A percentile compares a stretch with the other conserved stretches of the same genome.
phyloP scores from a whole-genome alignment of 2,888 invertebrate species.

The Acanthacorydalis orientalis region DNA sequence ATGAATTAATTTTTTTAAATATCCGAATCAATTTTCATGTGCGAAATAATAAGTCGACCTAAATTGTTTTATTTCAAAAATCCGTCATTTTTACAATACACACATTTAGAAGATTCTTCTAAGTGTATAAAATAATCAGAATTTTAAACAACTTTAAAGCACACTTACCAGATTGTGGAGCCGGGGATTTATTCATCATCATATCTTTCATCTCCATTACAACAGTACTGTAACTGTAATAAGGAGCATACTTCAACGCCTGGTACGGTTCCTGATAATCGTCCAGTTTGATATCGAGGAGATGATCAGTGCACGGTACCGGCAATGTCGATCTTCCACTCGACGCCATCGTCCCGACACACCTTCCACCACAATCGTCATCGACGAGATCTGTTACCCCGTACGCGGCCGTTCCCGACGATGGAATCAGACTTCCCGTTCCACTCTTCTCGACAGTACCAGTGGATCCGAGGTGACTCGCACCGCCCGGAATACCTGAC shows the following conservation, averaged over 20 bases:
- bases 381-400: constrained; percentile 42
- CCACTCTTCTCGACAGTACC: constrained; percentile 25
- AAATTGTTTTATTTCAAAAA: too few relatives aligned
- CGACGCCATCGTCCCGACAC: constrained; percentile 28
- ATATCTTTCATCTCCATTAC: constrained; percentile 61
- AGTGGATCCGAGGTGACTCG: constrained; percentile 25
- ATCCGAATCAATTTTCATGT: too few relatives aligned
- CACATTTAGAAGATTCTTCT: background rate
- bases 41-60: too few relatives aligned
- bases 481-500: constrained; percentile 27
- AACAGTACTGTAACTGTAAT: constrained; percentile 59
- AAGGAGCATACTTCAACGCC: constrained; percentile 55
- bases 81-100: background rate
- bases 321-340: constrained; percentile 32
- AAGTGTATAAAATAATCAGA: background rate
- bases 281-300: constrained; percentile 45
- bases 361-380: constrained; percentile 27
- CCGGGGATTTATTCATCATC: constrained; percentile 29
- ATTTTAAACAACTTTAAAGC: background rate
- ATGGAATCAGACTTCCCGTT: constrained; percentile 30
- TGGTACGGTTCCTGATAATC: constrained; percentile 70
- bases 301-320: constrained; percentile 33
- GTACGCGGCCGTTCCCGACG: constrained; percentile 34
- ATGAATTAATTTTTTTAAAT: too few relatives aligned
- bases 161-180: constrained; percentile 17